Evolutionary conservation across 2,888 invertebrate genomes (phyloP).

Genomic region (Melieria omissa): DNA sequence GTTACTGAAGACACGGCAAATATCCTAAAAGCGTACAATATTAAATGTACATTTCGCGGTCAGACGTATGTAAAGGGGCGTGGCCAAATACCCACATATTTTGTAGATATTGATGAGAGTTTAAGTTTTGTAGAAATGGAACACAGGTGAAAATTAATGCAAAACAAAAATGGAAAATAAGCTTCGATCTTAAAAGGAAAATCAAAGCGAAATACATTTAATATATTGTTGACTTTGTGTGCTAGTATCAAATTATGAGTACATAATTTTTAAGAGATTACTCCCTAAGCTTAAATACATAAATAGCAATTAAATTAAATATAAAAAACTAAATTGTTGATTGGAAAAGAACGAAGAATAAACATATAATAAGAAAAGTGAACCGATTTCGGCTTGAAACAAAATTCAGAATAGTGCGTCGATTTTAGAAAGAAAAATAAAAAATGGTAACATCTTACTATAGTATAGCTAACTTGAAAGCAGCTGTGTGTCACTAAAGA

Average conservation of each 20-base stretch:
- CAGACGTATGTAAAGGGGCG: constrained; percentile 79
- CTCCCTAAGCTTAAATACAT: too few relatives aligned
- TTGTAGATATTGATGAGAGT: constrained; percentile 75
- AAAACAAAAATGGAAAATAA: not conserved
- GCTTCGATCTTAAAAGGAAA: not conserved
- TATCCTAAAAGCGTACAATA: constrained; percentile 75
- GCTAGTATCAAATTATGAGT: too few relatives aligned
- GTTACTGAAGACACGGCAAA: constrained; percentile 80
- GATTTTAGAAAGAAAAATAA: not conserved
- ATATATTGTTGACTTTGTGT: not conserved
- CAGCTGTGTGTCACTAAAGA: too few relatives aligned
- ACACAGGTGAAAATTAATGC: not conserved
- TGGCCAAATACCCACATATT: constrained; percentile 76
- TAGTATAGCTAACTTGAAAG: too few relatives aligned
- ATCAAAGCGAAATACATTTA: not conserved
- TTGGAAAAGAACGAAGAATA: too few relatives aligned
- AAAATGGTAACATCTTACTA: too few relatives aligned
- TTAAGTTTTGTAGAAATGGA: constrained; percentile 66
- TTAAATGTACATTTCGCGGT: constrained; percentile 77
- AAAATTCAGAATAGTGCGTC: not conserved
- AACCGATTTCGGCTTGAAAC: not conserved
- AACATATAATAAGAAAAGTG: too few relatives aligned
- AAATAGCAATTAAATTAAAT: too few relatives aligned
- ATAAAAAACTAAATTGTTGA: too few relatives aligned
- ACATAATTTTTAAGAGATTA: too few relatives aligned